Evolutionary conservation across 92 coral and sea anemone genomes (phyloP).

Genomic region (Umimayanthus chanpuru): DNA sequence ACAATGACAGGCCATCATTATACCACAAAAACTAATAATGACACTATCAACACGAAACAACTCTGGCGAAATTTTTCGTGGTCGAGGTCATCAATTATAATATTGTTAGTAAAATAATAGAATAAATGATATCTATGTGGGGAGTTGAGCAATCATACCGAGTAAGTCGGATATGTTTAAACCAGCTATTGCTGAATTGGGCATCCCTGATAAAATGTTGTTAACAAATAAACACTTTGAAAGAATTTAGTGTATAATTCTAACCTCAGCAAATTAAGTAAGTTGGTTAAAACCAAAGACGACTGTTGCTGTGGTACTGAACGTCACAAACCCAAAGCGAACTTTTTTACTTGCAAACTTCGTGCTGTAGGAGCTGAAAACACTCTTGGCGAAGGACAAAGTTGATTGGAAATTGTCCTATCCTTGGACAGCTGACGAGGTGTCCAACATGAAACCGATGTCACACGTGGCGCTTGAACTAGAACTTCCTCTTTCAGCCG

Average conservation of each 20-base stretch:
- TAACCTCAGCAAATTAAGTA: conserved; percentile 19
- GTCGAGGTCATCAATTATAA: too few relatives aligned
- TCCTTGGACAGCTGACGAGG: conserved; percentile 58
- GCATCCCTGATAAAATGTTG: too few relatives aligned
- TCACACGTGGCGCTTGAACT: conserved; percentile 43
- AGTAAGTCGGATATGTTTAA: too few relatives aligned
- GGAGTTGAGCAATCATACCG: too few relatives aligned
- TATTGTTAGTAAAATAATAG: too few relatives aligned
- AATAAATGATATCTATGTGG: too few relatives aligned
- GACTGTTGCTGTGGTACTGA: conserved; percentile 29
- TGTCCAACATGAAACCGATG: conserved; percentile 66
- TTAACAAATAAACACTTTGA: too few relatives aligned
- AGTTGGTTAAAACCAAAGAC: conserved; percentile 16
- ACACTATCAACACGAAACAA: too few relatives aligned
- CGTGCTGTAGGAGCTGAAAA: conserved; percentile 37
- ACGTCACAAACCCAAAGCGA: conserved; percentile 51
- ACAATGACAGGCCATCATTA: too few relatives aligned
- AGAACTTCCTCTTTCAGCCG: not conserved
- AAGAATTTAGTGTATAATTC: not conserved
- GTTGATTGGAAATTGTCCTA: conserved; percentile 57
- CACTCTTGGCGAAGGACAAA: conserved; percentile 50
- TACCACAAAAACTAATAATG: too few relatives aligned
- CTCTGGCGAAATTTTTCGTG: too few relatives aligned
- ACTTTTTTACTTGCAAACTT: conserved; percentile 49
- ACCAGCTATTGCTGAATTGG: too few relatives aligned